A percentile compares a stretch with the other conserved stretches of the same genome.
Conservation (phyloP, 2,888 invertebrate species). For the Ctena decussata region DNA sequence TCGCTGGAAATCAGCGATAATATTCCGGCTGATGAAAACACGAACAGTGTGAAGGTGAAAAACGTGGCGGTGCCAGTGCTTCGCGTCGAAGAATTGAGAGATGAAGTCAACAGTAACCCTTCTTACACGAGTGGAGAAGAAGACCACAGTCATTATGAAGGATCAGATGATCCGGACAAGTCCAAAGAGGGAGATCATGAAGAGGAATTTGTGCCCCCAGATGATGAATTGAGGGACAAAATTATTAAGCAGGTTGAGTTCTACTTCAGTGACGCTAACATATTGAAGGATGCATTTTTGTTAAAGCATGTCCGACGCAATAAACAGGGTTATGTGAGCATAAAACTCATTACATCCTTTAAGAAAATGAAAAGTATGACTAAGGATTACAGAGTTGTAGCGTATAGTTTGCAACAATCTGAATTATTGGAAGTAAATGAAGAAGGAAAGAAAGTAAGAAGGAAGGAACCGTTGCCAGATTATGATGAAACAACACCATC, state of each 20-base stretch:
- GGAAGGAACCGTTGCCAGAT: constrained; percentile 94
- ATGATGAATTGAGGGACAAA: constrained; percentile 81
- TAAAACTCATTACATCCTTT: constrained; percentile 98
- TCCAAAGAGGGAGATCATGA: constrained; percentile 55
- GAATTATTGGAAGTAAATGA: constrained; percentile 95
- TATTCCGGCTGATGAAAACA: constrained; percentile 61
- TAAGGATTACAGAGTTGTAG: constrained; percentile 97
- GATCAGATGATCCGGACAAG: constrained; percentile 64
- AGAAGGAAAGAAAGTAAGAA: constrained; percentile 95
- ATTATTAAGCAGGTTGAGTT: constrained; percentile 91
- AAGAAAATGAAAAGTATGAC: constrained; percentile 97
- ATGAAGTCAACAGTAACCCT: constrained; percentile 69
- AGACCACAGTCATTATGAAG: constrained; percentile 71
- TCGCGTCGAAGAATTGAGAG: constrained; percentile 81
- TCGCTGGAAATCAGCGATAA: constrained; percentile 61
- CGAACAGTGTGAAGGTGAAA: constrained; percentile 48
- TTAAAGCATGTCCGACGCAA: constrained; percentile 97
- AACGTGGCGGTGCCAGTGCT: constrained; percentile 72
- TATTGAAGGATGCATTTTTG: constrained; percentile 97
- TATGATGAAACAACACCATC: constrained; percentile 98
- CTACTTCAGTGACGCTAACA: constrained; percentile 98
- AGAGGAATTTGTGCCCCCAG: constrained; percentile 80
- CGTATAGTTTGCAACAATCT: constrained; percentile 93
- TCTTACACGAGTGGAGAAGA: constrained; percentile 80
- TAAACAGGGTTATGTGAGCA: constrained; percentile 97